Conservation (phyloP, 2,888 invertebrate species). For the Ditula angustiorana region DNA sequence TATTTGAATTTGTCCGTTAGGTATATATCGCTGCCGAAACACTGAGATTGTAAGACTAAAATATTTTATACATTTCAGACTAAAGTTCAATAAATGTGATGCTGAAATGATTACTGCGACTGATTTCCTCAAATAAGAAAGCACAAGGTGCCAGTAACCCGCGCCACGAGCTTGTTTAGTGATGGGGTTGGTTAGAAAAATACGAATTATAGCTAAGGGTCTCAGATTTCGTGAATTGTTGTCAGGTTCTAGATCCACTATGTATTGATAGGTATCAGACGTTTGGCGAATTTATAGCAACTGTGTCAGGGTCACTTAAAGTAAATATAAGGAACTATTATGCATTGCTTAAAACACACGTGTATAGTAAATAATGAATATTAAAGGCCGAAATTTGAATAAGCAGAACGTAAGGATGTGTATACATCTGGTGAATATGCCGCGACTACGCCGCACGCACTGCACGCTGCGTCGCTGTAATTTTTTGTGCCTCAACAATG, state of each 20-base stretch:
- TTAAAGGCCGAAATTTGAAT: background rate
- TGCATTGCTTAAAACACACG: slow-evolving; percentile 8
- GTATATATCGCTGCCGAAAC: background rate
- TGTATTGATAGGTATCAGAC: slow-evolving; percentile 15
- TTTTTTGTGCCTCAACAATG: no score
- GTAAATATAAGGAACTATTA: slow-evolving; percentile 5
- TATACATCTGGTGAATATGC: no score
- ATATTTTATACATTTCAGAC: background rate
- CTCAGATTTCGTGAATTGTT: background rate
- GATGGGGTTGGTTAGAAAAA: background rate
- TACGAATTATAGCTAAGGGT: background rate
- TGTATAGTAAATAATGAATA: background rate
- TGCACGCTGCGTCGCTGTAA: no score
- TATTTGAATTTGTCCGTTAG: no score
- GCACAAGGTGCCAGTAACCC: background rate
- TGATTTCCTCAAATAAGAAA: no score
- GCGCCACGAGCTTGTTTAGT: background rate
- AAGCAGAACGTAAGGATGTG: background rate
- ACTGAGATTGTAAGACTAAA: background rate
- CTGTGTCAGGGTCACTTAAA: slow-evolving; percentile 34
- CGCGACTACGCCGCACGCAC: no score
- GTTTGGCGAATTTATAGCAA: slow-evolving; percentile 38
- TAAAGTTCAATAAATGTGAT: no score
- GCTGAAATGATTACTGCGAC: no score
- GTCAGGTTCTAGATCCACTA: background rate